Evolutionary conservation across 2,113 vertebrate genomes (phyloP), one percentile per base, ranked within the genome.

Genomic region (Vanacampus margaritifer): DNA sequence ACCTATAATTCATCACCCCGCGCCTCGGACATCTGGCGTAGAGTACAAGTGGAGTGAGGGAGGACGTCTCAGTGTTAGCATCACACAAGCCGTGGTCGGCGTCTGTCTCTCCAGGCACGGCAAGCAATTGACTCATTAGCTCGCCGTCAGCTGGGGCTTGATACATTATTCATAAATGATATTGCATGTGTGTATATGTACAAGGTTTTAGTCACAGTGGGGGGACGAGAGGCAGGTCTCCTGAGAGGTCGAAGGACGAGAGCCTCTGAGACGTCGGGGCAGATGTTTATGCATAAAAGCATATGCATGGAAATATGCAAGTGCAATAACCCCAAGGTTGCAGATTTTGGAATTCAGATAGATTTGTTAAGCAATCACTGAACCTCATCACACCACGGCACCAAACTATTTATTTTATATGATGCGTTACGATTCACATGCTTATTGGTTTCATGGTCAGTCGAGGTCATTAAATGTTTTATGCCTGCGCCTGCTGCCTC

Each of bases 131-230:
- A 90, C 87, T 85, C 85, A 89, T 91, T 89, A 90, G 84, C 84
- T 84, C 75, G 75, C 73, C 83, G 81, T 74, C 64, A 78, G 76
- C 85, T 80, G 82, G 73, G 76, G 85, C 79, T 73, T 32, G 46
- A 89, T 92, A 85, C 81, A 91, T 93, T 88, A 92, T 92, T 90
- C 88, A 92, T 91, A 67, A 12, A 51, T 41, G 54, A 70, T 67
- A 80, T 36, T 60, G 48, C 54, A 45, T 64, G 61, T 61, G 36
- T 50, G 46, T 66, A 43, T 16, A 36, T 53, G 58, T 36, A 37
- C 53, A 58, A 14, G 67, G 60, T 68, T 74, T 63, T 76, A 74
- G 77, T 82, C 84, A 78, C 83, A 84, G 89, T 86, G 84, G 81
- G 84, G 72, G 12, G 35, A 36, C 5, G 61, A 37, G 58, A 12